Percentiles rank a stretch among this genome's conserved stretches.
Conservation (phyloP, 2,113 vertebrate genomes). For the Peromyscus polionotus region DNA sequence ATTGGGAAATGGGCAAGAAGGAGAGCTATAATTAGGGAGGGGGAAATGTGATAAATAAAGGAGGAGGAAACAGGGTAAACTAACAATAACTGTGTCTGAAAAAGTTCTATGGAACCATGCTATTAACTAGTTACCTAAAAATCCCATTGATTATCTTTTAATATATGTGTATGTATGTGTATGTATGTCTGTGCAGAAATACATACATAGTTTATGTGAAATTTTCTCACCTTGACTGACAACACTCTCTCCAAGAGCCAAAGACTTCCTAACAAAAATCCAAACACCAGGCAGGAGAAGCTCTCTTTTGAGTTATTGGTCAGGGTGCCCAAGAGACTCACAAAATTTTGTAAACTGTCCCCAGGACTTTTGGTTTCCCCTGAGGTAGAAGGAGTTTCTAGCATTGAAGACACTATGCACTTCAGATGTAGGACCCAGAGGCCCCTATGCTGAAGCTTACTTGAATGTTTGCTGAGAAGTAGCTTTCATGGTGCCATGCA, state of each 20-base stretch:
- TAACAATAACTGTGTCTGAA: background rate
- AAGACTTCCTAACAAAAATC: background rate
- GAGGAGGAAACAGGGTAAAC: background rate
- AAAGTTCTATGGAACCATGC: background rate
- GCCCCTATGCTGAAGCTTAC: background rate
- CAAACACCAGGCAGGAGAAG: background rate
- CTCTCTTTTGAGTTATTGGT: background rate
- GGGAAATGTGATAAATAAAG: background rate
- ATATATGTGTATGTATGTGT: no score
- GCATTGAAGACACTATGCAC: background rate
- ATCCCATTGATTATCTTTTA: no score
- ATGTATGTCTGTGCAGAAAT: background rate
- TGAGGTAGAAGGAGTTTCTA: background rate
- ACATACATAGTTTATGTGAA: background rate
- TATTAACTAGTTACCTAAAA: background rate
- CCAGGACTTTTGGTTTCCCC: background rate
- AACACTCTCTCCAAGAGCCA: background rate
- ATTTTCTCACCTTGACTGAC: background rate
- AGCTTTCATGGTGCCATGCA: background rate
- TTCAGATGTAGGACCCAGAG: background rate
- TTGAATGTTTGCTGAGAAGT: background rate
- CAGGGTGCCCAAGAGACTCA: background rate
- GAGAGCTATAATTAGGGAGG: background rate
- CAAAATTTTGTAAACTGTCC: background rate
- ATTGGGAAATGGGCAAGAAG: background rate